Conservation (phyloP, 2,113 vertebrate species). For the Aramus guarauna region DNA sequence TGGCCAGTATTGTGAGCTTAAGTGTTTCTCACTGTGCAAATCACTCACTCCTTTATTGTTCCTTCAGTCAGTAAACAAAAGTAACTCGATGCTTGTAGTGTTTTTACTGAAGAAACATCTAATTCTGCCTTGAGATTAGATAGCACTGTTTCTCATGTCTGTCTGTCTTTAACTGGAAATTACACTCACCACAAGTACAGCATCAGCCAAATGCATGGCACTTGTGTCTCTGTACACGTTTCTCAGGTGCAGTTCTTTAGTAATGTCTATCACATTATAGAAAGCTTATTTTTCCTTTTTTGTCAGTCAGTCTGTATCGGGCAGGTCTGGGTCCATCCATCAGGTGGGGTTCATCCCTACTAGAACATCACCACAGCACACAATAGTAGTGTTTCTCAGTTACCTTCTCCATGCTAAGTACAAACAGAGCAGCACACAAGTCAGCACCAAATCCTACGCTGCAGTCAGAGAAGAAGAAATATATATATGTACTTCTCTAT, state of each 20-base stretch:
- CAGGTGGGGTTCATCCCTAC: neutral
- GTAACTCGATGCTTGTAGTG: neutral
- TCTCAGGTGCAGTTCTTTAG: neutral
- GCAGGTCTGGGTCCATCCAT: neutral
- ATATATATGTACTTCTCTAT: neutral
- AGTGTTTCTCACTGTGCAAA: neutral
- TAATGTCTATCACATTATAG: too few species aligned
- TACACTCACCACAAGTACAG: neutral
- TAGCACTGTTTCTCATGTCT: neutral
- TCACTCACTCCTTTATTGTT: neutral
- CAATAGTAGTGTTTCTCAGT: neutral
- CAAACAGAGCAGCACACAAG: neutral
- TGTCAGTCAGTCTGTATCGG: neutral
- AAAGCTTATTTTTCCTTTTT: neutral
- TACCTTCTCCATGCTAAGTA: neutral
- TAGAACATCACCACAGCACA: neutral
- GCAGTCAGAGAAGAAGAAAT: neutral
- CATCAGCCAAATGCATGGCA: accelerated
- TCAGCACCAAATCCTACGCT: neutral
- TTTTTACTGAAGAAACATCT: neutral
- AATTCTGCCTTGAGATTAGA: neutral
- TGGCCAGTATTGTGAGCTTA: neutral
- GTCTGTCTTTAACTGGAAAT: neutral
- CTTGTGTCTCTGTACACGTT: neutral
- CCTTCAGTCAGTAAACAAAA: neutral